These are phyloP conservation scores for Siniperca chuatsi DNA, from an alignment of 2,113 vertebrate species.

Conservation along the genomic window DNA sequence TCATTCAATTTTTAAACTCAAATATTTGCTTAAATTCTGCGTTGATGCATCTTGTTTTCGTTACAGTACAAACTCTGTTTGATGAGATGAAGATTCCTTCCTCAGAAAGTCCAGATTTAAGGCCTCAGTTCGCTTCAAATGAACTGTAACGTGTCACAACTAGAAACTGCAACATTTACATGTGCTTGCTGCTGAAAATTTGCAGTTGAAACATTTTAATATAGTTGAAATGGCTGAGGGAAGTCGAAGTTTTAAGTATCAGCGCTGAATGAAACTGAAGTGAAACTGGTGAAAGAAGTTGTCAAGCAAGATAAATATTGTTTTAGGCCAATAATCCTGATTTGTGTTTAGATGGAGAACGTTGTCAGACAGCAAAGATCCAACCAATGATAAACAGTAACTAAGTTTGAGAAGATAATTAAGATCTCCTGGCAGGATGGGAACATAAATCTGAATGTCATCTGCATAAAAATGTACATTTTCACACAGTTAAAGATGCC, in stretches of 20 bases:
- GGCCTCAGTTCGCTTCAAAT: conserved; percentile 7
- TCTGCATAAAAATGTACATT: not conserved
- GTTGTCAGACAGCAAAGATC: not conserved
- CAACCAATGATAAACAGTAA: not conserved
- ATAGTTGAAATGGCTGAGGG: not conserved
- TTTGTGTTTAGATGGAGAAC: no score
- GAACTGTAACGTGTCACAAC: no score
- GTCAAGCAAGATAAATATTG: no score
- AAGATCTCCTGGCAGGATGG: not conserved
- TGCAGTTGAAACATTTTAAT: not conserved
- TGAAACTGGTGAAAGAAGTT: no score
- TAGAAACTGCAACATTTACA: no score
- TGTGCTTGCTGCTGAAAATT: not conserved
- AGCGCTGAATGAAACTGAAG: no score
- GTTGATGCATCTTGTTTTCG: not conserved
- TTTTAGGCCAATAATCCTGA: no score
- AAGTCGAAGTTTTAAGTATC: no score
- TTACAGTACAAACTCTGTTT: not conserved
- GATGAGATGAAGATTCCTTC: not conserved
- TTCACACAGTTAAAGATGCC: not conserved
- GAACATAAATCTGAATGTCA: not conserved
- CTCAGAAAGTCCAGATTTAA: not conserved
- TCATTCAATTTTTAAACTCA: not conserved
- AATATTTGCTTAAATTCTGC: not conserved
- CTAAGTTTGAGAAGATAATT: not conserved